Conservation (phyloP, 1,140 invertebrate species). For the Drosophila sucinea region DNA sequence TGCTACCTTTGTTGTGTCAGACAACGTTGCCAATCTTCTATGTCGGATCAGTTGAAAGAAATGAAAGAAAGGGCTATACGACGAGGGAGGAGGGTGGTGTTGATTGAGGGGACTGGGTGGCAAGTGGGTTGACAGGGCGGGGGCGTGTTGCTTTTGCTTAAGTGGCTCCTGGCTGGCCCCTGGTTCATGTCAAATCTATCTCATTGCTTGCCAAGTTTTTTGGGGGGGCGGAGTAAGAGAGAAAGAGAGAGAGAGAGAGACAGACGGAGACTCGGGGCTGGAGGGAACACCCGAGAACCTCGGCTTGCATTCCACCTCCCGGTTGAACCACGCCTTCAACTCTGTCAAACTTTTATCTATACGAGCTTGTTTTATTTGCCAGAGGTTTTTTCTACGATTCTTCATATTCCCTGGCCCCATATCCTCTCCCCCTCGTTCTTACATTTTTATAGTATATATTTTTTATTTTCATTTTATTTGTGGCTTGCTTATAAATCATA, state of each 20-base stretch:
- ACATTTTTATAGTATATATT: slow-evolving; percentile 13
- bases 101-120: background rate
- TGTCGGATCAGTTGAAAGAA: slow-evolving; percentile 53
- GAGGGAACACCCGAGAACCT: slow-evolving; percentile 41
- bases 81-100: too few species aligned
- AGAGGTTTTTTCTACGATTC: slow-evolving; percentile 35
- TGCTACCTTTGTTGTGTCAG: slow-evolving; percentile 50
- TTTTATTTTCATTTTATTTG: slow-evolving; percentile 31
- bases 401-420: background rate
- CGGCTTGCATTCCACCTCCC: slow-evolving; percentile 62
- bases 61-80: background rate
- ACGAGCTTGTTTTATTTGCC: slow-evolving; percentile 20
- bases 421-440: background rate
- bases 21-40: slow-evolving; percentile 66
- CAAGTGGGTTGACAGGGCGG: background rate
- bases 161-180: slow-evolving; percentile 71
- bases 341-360: slow-evolving; percentile 75
- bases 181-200: slow-evolving; percentile 58
- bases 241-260: too few species aligned
- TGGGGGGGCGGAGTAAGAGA: background rate
- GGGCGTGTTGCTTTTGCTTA: slow-evolving; percentile 42
- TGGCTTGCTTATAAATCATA: slow-evolving; percentile 70
- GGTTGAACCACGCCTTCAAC: slow-evolving; percentile 43
- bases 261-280: too few species aligned
- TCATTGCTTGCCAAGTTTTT: slow-evolving; percentile 60